Conservation (phyloP, 1,140 invertebrate species). For the Caenorhabditis remanei region DNA sequence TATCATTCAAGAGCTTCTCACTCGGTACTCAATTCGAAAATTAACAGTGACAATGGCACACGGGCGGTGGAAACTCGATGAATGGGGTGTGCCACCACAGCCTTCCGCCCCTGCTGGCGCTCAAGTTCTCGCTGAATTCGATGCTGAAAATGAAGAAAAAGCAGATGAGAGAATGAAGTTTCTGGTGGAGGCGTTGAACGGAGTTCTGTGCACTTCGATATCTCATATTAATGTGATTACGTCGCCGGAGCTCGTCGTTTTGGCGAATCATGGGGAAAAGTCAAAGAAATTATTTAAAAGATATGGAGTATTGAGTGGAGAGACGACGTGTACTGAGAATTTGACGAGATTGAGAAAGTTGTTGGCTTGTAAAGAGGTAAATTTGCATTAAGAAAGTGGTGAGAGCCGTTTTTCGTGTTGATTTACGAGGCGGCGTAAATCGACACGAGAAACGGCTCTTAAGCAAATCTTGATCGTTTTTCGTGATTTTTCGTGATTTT, state of each 20-base stretch:
- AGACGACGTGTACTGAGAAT: constrained; percentile 98
- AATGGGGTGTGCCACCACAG: constrained; percentile 90
- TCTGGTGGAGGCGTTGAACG: constrained; percentile 89
- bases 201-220: constrained; percentile 92
- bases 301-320: constrained; percentile 90
- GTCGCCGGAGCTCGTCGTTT: constrained; percentile 82
- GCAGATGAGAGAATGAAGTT: constrained; percentile 89
- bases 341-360: constrained; percentile 97
- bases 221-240: constrained; percentile 86
- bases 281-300: constrained; percentile 73
- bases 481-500: too few species aligned
- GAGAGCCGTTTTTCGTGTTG: neutral
- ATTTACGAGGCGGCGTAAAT: neutral
- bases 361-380: constrained; percentile 86
- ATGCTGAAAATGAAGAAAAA: constrained; percentile 78
- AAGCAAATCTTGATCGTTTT: too few species aligned
- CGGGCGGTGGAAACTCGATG: constrained; percentile 78
- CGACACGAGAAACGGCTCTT: too few species aligned
- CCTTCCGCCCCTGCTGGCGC: constrained; percentile 90
- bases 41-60: constrained; percentile 37
- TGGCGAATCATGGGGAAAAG: constrained; percentile 76
- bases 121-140: constrained; percentile 93
- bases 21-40: neutral
- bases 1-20: constrained; percentile 29
- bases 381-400: constrained; percentile 77